Evolutionary conservation across 2,888 invertebrate species (phyloP).

Genomic region (Lymantria monacha): DNA sequence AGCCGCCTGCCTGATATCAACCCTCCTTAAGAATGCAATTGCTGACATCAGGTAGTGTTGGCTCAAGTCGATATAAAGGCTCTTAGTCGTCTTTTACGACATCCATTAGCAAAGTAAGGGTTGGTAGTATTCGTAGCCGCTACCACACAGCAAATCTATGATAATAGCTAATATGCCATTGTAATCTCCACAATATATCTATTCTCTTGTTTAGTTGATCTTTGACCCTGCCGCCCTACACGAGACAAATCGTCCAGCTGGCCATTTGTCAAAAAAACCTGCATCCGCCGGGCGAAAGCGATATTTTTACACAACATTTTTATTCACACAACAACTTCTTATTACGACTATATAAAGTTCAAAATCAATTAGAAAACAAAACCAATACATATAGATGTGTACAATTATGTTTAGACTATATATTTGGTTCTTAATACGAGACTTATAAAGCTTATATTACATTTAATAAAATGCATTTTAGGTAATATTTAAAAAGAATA

Average conservation of each 20-base stretch:
- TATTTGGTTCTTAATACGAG: conserved; percentile 5
- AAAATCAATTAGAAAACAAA: conserved; percentile 23
- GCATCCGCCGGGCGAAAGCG: conserved; percentile 77
- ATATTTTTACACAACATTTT: conserved; percentile 54
- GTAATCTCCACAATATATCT: not conserved
- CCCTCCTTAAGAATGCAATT: too few species aligned
- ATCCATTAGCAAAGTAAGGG: too few species aligned
- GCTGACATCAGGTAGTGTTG: too few species aligned
- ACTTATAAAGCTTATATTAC: conserved; percentile 13
- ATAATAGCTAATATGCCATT: too few species aligned
- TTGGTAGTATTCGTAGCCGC: too few species aligned
- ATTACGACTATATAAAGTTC: conserved; percentile 37
- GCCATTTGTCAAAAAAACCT: conserved; percentile 80
- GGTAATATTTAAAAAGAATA: conserved; percentile 32
- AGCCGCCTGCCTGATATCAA: too few species aligned
- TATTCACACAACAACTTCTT: conserved; percentile 30
- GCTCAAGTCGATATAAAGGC: too few species aligned
- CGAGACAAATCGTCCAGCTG: conserved; percentile 78
- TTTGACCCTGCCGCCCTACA: conserved; percentile 65
- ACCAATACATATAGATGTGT: not conserved
- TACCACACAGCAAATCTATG: too few species aligned
- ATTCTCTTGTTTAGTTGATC: conserved; percentile 37
- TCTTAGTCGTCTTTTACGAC: too few species aligned
- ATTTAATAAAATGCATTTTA: not conserved
- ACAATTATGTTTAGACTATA: conserved; percentile 1